phyloP scores from a whole-genome alignment of 2,888 invertebrate genomes.

The Nebria salina region DNA sequence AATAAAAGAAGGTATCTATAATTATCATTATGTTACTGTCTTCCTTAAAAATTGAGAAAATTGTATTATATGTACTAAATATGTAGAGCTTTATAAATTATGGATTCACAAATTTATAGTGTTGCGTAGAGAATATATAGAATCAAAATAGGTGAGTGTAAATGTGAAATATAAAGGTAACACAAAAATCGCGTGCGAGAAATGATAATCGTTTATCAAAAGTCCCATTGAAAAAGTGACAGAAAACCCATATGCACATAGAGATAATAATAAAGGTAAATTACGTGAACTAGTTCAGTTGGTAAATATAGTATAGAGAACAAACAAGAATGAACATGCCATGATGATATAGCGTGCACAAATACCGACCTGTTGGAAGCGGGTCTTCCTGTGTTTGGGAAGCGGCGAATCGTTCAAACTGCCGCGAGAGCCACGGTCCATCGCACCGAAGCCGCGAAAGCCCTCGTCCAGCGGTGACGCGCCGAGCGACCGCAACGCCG shows the following conservation, averaged over 20 bases:
- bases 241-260: not conserved
- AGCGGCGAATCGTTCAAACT: constrained; percentile 73
- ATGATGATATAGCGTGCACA: not conserved
- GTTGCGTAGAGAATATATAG: not conserved
- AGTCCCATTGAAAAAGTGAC: not conserved
- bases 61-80: no score
- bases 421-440: constrained; percentile 66
- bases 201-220: not conserved
- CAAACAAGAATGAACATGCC: not conserved
- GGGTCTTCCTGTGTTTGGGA: constrained; percentile 86
- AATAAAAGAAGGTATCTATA: no score
- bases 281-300: not conserved
- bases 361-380: constrained; percentile 79
- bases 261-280: not conserved
- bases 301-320: not conserved
- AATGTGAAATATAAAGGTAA: not conserved
- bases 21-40: no score
- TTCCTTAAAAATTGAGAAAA: no score
- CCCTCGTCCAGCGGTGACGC: constrained; percentile 69
- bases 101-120: no score
- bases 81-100: no score
- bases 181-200: not conserved
- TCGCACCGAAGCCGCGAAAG: constrained; percentile 63
- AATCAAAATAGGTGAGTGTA: not conserved
- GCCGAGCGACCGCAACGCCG: constrained; percentile 74